phyloP scores from a whole-genome alignment of 2,113 vertebrate species.

The Poeciliopsis turrubarensis region DNA sequence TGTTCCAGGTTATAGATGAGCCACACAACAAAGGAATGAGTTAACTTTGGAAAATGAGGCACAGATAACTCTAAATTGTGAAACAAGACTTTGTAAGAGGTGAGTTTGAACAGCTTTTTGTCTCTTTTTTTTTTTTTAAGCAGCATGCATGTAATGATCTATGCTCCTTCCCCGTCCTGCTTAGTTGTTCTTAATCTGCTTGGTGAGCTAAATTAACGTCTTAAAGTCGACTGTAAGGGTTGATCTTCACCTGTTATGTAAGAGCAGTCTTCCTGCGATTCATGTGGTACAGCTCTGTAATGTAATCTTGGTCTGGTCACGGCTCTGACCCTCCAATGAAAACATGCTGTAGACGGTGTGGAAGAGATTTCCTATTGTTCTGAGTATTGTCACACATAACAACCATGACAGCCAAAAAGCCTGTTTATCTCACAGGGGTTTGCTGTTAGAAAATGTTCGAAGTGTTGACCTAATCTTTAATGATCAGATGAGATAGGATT shows the following conservation, averaged over 20 bases:
- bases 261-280: conserved; percentile 10
- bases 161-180: neutral
- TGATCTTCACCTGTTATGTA: conserved; percentile 35
- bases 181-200: conserved; percentile 37
- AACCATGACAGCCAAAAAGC: conserved; percentile 27
- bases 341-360: conserved; percentile 40
- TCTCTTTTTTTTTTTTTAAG: neutral
- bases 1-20: conserved; percentile 82
- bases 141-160: no score
- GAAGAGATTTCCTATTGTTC: conserved; percentile 53
- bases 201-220: conserved; percentile 23
- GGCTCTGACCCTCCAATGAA: conserved; percentile 34
- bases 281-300: neutral
- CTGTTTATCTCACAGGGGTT: conserved; percentile 35
- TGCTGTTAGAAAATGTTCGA: conserved; percentile 10
- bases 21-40: conserved; percentile 25
- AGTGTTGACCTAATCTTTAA: conserved; percentile 13
- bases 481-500: conserved; percentile 36
- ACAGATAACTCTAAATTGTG: conserved; percentile 35
- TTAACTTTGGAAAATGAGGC: conserved; percentile 54
- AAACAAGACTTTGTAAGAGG: conserved; percentile 54
- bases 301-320: conserved; percentile 41
- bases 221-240: conserved; percentile 1
- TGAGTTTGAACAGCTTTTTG: conserved; percentile 44
- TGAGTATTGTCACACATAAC: conserved; percentile 51